phyloP scores from a whole-genome alignment of 2,113 vertebrate species.

The Pristiophorus japonicus region DNA sequence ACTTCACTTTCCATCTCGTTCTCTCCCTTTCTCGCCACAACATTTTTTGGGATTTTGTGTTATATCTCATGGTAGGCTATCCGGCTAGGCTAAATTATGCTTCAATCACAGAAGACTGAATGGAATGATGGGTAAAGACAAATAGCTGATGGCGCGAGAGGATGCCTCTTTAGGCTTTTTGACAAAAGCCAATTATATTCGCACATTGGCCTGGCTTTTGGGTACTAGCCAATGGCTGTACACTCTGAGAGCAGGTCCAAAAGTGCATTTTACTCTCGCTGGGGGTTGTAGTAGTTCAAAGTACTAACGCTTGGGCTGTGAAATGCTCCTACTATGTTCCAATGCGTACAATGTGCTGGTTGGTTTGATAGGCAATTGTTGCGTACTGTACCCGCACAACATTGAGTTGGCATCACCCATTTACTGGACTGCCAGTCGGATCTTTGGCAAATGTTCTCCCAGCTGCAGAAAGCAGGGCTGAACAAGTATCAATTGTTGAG shows the following conservation, averaged over 20 bases:
- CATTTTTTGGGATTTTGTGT: not conserved
- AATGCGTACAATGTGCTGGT: not conserved
- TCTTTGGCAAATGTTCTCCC: too few relatives aligned
- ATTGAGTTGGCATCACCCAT: not conserved
- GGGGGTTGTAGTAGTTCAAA: not conserved
- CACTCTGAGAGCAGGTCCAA: not conserved
- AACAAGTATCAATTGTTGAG: too few relatives aligned
- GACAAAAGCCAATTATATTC: too few relatives aligned
- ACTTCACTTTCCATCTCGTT: not conserved
- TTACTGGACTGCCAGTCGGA: not conserved
- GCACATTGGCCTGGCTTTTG: too few relatives aligned
- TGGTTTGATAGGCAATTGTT: not conserved
- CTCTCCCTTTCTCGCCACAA: not conserved
- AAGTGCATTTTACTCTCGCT: not conserved
- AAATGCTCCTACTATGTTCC: not conserved
- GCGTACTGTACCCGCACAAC: not conserved
- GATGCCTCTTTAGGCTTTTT: too few relatives aligned
- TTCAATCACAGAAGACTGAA: not conserved
- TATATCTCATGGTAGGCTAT: not conserved
- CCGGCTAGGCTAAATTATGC: not conserved
- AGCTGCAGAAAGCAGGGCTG: too few relatives aligned
- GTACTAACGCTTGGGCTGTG: not conserved
- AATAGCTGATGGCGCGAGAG: not conserved
- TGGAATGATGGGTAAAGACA: not conserved
- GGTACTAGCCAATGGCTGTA: too few relatives aligned